phyloP scores from a whole-genome alignment of 2,113 vertebrate genomes.

The Polypterus bichir region DNA sequence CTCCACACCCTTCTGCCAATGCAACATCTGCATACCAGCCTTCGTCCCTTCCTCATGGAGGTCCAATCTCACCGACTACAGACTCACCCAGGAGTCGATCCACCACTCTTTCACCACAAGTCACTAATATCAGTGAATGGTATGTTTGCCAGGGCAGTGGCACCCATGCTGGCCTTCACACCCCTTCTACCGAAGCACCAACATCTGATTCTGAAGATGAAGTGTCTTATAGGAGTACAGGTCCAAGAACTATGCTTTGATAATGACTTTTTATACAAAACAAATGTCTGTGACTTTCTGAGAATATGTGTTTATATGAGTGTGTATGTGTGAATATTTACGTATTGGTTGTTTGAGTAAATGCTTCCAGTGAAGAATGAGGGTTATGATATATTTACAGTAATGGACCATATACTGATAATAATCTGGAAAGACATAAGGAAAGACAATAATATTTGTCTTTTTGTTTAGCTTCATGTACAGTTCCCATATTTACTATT shows the following conservation, averaged over 20 bases:
- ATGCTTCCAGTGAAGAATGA: too few relatives aligned
- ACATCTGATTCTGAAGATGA: slow-evolving; percentile 81
- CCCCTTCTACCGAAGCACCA: slow-evolving; percentile 71
- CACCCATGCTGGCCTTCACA: slow-evolving; percentile 66
- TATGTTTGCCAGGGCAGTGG: slow-evolving; percentile 87
- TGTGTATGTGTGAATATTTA: too few relatives aligned
- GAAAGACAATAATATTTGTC: too few relatives aligned
- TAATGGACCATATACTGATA: too few relatives aligned
- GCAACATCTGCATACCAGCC: slow-evolving; percentile 56
- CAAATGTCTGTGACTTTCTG: too few relatives aligned
- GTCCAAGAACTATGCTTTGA: slow-evolving; percentile 78
- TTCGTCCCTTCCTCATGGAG: slow-evolving; percentile 52
- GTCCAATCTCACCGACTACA: slow-evolving; percentile 56
- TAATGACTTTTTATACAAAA: slow-evolving; percentile 6
- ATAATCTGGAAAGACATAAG: too few relatives aligned
- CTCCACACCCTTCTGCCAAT: slow-evolving; percentile 64
- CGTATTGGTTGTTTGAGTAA: too few relatives aligned
- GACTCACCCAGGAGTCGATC: slow-evolving; percentile 58
- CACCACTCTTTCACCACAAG: slow-evolving; percentile 74
- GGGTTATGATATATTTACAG: too few relatives aligned
- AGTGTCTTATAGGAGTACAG: slow-evolving; percentile 68
- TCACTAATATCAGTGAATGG: slow-evolving; percentile 95
- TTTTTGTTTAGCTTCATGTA: too few relatives aligned
- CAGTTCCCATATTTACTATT: too few relatives aligned
- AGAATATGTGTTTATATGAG: too few relatives aligned